Base-by-base conservation (phyloP, 2,113 vertebrate genomes). In the Copsychus sechellarum region DNA sequence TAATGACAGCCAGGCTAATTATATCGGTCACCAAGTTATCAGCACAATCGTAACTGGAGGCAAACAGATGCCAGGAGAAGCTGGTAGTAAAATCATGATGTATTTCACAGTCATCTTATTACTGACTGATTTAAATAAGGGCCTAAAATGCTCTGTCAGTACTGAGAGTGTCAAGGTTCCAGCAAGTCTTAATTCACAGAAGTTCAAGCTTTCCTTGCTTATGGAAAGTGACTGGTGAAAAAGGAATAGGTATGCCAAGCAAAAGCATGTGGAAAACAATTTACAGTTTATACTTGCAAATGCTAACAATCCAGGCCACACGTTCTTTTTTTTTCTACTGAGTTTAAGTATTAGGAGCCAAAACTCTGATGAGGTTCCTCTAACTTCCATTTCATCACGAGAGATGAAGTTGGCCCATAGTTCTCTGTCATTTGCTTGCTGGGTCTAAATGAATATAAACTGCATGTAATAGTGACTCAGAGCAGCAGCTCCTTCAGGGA, bases 11-110 rank as follows among this genome's bases (percentile, higher is more conserved):
- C 86, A 88, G 93, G 60, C 94, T 97, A 95, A 96, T 96, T 94
- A 70, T 48, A 50, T 58, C 2, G 43, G 78, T 95, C 97, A 97
- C 48, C 86, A 81, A 82, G 88, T 93, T 86, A 96, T 80, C 83
- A 61, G 92, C 16, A 58, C 76, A 77, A 33, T 92, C 31, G 7
- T 96, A 92, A 96, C 94, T 97, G 86, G 88, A 95, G 81, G 92
- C 86, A 94, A 93, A 81, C 34, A 70, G 85, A 92, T 47, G 48
- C 90, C 96, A 93, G 83, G 91, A 88, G 94, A 79, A 93, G 71
- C 89, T 91, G 64, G 62, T 82, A 95, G 92, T 96, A 93, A 97
- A 97, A 96, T 93, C 95, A 95, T 90, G 86, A 71, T 92, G 50
- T 83, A 77, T 83, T 95, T 96, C 71, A 73, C 94, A 95, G 87